These are phyloP conservation scores for Sicus ferrugineus DNA, from an alignment of 2,888 invertebrate species.

Conservation along the genomic window DNA sequence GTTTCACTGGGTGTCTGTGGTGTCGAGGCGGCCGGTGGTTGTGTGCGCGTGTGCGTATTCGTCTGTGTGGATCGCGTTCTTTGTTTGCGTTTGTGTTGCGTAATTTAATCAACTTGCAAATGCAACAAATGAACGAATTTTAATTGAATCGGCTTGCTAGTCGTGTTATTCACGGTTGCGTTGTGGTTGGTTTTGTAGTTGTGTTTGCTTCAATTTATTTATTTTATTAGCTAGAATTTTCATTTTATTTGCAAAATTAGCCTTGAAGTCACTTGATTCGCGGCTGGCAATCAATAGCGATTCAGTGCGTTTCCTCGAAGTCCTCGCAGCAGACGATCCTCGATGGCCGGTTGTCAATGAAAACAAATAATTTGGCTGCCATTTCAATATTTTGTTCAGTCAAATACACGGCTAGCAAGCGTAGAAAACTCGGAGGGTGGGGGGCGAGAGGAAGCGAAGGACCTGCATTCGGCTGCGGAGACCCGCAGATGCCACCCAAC, in stretches of 20 bases:
- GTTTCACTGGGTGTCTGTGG: constrained; percentile 54
- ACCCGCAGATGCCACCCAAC: background rate
- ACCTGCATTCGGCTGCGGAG: constrained; percentile 28
- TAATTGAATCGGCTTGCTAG: constrained; percentile 28
- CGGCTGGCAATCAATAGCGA: background rate
- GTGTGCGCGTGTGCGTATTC: background rate
- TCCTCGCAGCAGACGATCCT: background rate
- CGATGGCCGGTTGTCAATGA: background rate
- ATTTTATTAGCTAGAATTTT: too few species aligned
- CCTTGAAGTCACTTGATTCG: background rate
- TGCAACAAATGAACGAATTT: constrained; percentile 36
- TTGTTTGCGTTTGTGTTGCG: constrained; percentile 16
- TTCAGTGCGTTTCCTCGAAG: background rate
- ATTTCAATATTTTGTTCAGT: constrained; percentile 28
- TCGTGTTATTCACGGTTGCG: constrained; percentile 1
- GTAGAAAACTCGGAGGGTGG: constrained; percentile 22
- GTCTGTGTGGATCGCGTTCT: constrained; percentile 3
- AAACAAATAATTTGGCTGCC: constrained; percentile 18
- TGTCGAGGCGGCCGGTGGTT: background rate
- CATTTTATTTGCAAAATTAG: too few species aligned
- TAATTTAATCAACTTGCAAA: constrained; percentile 32
- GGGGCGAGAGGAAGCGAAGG: constrained; percentile 21
- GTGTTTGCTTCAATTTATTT: too few species aligned
- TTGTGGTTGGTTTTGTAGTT: background rate
- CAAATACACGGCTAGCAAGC: constrained; percentile 10